Evolutionary conservation across 37 sponge, comb jelly and placozoan genomes (phyloP).

Genomic region (Cliona cf. orientalis): DNA sequence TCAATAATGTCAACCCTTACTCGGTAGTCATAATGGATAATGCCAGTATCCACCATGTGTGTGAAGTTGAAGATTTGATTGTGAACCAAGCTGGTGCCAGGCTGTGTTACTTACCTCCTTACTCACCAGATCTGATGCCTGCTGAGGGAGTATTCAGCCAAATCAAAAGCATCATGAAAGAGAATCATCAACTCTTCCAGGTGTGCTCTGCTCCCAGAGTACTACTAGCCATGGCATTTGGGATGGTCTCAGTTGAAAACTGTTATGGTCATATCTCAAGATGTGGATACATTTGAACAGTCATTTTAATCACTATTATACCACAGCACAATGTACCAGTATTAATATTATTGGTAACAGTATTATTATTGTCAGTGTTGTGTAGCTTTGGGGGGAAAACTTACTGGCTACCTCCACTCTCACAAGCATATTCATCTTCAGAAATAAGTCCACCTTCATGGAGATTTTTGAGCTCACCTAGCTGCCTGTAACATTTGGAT

Average conservation of each 20-base stretch:
- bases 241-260: slow-evolving; percentile 10
- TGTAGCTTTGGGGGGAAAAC: slow-evolving; percentile 2
- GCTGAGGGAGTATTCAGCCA: slow-evolving; percentile 26
- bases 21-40: slow-evolving; percentile 35
- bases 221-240: slow-evolving; percentile 35
- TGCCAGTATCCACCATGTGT: slow-evolving; percentile 39
- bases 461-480: slow-evolving; percentile 19
- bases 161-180: slow-evolving; percentile 34
- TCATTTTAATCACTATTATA: not conserved
- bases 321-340: not conserved
- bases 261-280: slow-evolving; percentile 7
- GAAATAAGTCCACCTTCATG: not conserved
- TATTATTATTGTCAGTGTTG: not conserved
- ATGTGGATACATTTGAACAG: slow-evolving; percentile 25
- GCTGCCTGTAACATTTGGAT: slow-evolving; percentile 30
- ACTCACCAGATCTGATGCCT: slow-evolving; percentile 46
- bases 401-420: slow-evolving; percentile 13
- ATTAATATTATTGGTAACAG: not conserved
- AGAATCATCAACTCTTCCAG: slow-evolving; percentile 27
- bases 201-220: slow-evolving; percentile 26
- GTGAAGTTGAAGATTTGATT: not conserved
- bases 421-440: slow-evolving; percentile 18
- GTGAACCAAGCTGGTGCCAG: slow-evolving; percentile 22
- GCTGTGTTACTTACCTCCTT: slow-evolving; percentile 27
- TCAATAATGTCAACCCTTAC: not conserved